phyloP scores from a whole-genome alignment of 2,888 invertebrate species.

The Tryphoninae sp. region DNA sequence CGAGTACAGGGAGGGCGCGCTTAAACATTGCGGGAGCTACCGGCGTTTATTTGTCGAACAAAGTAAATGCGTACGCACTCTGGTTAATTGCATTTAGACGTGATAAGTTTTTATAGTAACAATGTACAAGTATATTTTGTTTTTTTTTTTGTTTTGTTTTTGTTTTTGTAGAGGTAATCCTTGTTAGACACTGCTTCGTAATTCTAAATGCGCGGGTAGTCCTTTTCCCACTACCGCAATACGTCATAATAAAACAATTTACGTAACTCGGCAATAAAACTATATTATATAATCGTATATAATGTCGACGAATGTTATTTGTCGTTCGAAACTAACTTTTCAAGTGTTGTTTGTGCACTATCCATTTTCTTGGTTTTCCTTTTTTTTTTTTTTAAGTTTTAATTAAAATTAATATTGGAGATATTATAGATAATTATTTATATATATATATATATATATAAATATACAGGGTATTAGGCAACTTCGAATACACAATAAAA shows the following conservation, averaged over 20 bases:
- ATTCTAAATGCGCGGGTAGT: conserved; percentile 51
- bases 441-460: conserved; percentile 16
- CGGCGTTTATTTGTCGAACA: conserved; percentile 21
- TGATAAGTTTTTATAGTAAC: conserved; percentile 20
- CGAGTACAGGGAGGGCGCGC: too few species aligned
- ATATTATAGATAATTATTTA: conserved; percentile 8
- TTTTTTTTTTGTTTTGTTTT: conserved; percentile 10
- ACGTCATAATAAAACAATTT: conserved; percentile 52
- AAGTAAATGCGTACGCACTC: conserved; percentile 30
- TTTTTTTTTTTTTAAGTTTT: background rate
- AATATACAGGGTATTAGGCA: background rate
- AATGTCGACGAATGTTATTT: conserved; percentile 43
- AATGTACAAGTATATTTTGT: conserved; percentile 58
- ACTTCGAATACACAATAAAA: too few species aligned
- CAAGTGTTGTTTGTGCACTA: conserved; percentile 60
- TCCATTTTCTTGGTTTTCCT: conserved; percentile 9
- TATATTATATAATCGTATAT: conserved; percentile 27
- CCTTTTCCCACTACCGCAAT: conserved; percentile 16
- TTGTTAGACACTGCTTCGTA: conserved; percentile 54
- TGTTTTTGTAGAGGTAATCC: conserved; percentile 49
- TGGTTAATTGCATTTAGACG: conserved; percentile 22
- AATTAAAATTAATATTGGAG: conserved; percentile 47
- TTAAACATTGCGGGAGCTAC: conserved; percentile 24
- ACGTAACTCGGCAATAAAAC: conserved; percentile 45
- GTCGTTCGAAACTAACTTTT: conserved; percentile 42